Conservation (phyloP, 2,888 invertebrate genomes). For the Ischnura elegans region DNA sequence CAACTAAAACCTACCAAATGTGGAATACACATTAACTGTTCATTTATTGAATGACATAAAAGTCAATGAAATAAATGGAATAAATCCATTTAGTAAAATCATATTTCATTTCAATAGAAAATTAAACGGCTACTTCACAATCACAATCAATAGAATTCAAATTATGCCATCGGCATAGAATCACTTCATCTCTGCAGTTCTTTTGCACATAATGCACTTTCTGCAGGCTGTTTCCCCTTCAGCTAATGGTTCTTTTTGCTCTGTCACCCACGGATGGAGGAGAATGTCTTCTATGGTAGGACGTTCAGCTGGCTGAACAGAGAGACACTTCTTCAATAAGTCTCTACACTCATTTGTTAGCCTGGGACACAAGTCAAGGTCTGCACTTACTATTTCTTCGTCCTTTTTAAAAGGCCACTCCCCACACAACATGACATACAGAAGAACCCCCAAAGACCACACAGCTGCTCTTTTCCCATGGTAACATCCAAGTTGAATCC, state of each 20-base stretch:
- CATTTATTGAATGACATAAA: no score
- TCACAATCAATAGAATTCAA: no score
- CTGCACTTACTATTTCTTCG: slow-evolving; percentile 78
- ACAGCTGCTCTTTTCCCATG: slow-evolving; percentile 81
- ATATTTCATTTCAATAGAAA: neutral
- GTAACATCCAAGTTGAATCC: slow-evolving; percentile 81
- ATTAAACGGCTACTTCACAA: neutral
- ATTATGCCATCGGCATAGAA: neutral
- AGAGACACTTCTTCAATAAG: slow-evolving; percentile 79
- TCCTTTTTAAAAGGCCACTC: slow-evolving; percentile 83
- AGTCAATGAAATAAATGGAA: neutral
- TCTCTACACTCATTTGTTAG: slow-evolving; percentile 77
- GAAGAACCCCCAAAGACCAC: slow-evolving; percentile 82
- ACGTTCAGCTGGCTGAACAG: slow-evolving; percentile 78
- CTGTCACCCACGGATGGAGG: slow-evolving; percentile 79
- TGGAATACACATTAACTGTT: no score
- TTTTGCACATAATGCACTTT: slow-evolving; percentile 49
- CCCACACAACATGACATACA: slow-evolving; percentile 84
- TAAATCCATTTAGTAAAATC: neutral
- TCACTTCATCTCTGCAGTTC: slow-evolving; percentile 37
- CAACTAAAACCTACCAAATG: no score
- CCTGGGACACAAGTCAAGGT: slow-evolving; percentile 21
- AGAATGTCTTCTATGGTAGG: slow-evolving; percentile 79
- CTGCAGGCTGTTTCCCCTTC: neutral
- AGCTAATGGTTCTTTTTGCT: slow-evolving; percentile 1